phyloP scores from a whole-genome alignment of 2,797 vertebrate genomes.

The Helarctos malayanus region DNA sequence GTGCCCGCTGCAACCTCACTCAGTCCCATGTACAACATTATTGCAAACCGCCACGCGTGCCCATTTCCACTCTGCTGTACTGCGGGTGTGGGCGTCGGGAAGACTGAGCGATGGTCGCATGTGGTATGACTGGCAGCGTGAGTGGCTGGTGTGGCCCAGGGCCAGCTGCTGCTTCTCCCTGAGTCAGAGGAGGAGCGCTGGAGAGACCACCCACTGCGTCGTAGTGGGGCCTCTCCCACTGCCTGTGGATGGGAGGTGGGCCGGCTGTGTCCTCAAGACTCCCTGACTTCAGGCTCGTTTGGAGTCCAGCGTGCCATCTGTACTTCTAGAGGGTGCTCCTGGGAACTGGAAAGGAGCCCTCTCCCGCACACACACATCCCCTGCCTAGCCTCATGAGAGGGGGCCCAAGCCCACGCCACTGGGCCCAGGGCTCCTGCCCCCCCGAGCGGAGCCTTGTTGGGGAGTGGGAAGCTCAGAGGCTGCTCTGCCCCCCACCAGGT shows the following conservation, averaged over 20 bases:
- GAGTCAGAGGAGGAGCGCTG: slow-evolving; percentile 61
- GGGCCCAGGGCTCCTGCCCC: neutral
- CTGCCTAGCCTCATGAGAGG: neutral
- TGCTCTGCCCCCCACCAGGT: neutral
- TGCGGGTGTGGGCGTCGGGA: neutral
- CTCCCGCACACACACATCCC: neutral
- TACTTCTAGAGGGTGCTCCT: neutral
- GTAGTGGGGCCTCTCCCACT: neutral
- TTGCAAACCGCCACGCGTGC: neutral
- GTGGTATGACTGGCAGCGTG: neutral
- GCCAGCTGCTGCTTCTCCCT: slow-evolving; percentile 61
- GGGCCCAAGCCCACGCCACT: neutral
- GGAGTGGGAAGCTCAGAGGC: neutral
- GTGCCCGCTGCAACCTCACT: neutral
- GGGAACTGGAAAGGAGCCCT: neutral
- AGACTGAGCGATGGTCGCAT: neutral
- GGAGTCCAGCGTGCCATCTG: neutral
- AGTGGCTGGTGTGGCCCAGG: slow-evolving; percentile 31
- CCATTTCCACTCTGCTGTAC: neutral
- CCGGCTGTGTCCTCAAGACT: slow-evolving; percentile 64
- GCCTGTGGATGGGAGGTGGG: slow-evolving; percentile 44
- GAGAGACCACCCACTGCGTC: slow-evolving; percentile 72
- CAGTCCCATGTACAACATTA: neutral
- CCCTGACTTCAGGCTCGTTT: slow-evolving; percentile 23
- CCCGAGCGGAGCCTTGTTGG: neutral